phyloP scores from a whole-genome alignment of 2,113 vertebrate species.

The Alosa alosa region DNA sequence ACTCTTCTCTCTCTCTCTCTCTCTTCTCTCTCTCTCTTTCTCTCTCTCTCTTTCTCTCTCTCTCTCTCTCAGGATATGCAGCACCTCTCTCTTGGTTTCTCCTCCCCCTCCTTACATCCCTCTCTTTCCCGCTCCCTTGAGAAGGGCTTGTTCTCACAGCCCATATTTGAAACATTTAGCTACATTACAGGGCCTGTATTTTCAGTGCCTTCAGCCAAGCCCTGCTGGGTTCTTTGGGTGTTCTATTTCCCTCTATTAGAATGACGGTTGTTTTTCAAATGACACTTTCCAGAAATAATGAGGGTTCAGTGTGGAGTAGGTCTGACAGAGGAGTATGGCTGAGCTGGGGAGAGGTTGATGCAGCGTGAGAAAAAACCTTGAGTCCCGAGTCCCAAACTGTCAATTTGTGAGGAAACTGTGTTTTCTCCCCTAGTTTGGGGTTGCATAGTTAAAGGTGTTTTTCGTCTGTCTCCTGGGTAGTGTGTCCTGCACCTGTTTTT shows the following conservation, averaged over 20 bases:
- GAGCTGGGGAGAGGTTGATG: not conserved
- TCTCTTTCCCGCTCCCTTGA: not conserved
- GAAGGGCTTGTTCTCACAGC: not conserved
- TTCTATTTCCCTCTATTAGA: slow-evolving; percentile 13
- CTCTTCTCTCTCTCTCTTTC: not conserved
- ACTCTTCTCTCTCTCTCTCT: not conserved
- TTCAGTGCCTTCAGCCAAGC: not conserved
- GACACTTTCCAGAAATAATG: slow-evolving; percentile 8
- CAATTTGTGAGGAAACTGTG: not conserved
- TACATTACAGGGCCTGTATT: slow-evolving; percentile 5
- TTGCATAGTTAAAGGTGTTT: slow-evolving; percentile 2
- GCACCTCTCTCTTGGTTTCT: not conserved
- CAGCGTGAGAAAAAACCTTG: not conserved
- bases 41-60: not conserved
- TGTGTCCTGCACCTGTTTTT: not conserved
- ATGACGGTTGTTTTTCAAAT: slow-evolving; percentile 18
- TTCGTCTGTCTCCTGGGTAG: not conserved
- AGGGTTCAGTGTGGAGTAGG: slow-evolving; percentile 10
- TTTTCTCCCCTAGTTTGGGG: not conserved
- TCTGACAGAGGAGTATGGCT: slow-evolving; percentile 8
- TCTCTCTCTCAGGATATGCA: not conserved
- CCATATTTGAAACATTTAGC: slow-evolving; percentile 3
- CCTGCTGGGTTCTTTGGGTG: not conserved
- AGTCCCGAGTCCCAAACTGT: slow-evolving; percentile 5
- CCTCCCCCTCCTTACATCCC: not conserved